These are phyloP conservation scores for Parasteatoda tepidariorum DNA, from an alignment of 1,140 invertebrate genomes.

Conservation along the genomic window DNA sequence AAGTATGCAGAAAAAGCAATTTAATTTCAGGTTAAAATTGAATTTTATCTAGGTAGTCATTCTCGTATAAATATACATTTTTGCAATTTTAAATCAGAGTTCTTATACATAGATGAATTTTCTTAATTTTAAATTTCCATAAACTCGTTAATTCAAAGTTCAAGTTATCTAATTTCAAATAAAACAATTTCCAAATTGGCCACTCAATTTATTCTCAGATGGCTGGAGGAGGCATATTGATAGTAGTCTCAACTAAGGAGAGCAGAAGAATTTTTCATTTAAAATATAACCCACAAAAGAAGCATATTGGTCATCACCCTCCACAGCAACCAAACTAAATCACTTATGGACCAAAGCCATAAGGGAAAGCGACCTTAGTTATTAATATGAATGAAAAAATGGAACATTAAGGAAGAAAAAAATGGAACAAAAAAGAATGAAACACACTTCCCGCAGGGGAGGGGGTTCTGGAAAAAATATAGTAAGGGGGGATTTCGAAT, in stretches of 20 bases:
- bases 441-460: neutral
- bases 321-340: neutral
- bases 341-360: neutral
- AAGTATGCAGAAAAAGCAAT: too few relatives aligned
- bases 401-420: neutral
- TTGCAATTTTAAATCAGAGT: too few relatives aligned
- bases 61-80: too few relatives aligned
- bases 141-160: too few relatives aligned
- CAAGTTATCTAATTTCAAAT: too few relatives aligned
- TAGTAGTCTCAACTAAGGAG: neutral
- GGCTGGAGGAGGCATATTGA: neutral
- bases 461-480: neutral
- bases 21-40: too few relatives aligned
- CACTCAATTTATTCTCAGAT: too few relatives aligned
- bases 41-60: too few relatives aligned
- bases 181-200: too few relatives aligned
- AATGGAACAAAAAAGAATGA: neutral
- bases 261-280: neutral
- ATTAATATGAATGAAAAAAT: neutral
- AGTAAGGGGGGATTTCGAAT: conserved; percentile 15
- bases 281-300: neutral
- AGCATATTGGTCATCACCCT: neutral
- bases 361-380: neutral
- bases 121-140: too few relatives aligned
- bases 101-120: too few relatives aligned